Evolutionary conservation across 2,888 invertebrate species (phyloP), one percentile per base, ranked within the genome.

Genomic region (Mechanitis messenoides): DNA sequence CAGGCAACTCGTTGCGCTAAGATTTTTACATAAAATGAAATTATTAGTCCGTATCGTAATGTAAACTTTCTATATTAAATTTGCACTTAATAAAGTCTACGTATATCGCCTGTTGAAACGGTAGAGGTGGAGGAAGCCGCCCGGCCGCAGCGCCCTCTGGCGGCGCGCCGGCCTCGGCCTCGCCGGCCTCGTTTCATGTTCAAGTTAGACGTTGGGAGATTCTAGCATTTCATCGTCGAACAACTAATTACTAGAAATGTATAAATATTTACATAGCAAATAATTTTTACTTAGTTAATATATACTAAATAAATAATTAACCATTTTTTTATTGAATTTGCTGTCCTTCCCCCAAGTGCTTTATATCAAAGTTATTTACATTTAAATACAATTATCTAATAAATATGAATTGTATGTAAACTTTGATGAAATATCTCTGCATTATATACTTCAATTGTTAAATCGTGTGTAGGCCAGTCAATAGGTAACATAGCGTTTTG

Each of bases 331-430:
- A 91, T 91, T 91, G 86, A 87, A 91, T 91, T 91, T 90, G 91
- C 91, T 90, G 89, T 90, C 91, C 90, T 91, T 90, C 87, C 90
- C 90, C 90, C 85, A 91, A 91, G 90, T 91, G 91, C 91, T 91
- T 91, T 91, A 91, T 90, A 86, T 84, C 85, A 87, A 90, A 87
- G 88, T 90, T 88, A 88, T 87, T 90, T 87, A 87, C 85, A 87
- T 84, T 85, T 80, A 87, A 88, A 87, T 87, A 89, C 88, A 85
- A 85, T 85, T 88, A 87, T 84, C 74, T 85, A 83, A 84, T 84
- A 83, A 86, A 85, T 80, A 82, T 83, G 81, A 83, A 87, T 84
- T 85, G 81, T 87, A 85, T 86, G 87, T 85, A 86, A 85, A 86
- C 82, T 86, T 85, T 84, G 77, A 86, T 81, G 81, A 81, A 84